Evolutionary conservation across 2,888 invertebrate genomes (phyloP), one percentile per base, ranked within the genome.

Genomic region (Cheilosia vernalis): DNA sequence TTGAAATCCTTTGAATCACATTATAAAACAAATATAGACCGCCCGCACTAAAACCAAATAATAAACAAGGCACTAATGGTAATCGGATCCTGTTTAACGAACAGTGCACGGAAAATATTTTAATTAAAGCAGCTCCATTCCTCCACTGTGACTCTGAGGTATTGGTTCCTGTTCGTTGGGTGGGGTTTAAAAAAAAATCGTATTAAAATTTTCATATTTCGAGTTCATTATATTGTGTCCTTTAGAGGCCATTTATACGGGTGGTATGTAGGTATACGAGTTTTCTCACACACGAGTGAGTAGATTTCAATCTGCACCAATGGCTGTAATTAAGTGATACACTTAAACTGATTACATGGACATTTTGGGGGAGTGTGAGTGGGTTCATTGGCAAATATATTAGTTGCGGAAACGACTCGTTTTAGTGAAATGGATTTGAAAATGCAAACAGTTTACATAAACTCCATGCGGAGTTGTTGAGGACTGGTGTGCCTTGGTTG

Each of bases 21-120:
- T 63, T 33, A 33, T 64, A 19, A 49, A 24, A 40, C 27, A 44
- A 10, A 44, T 27, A 51, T 17, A 17, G 6, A 24, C 61, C 44
- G 13, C 53, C 19, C 30, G 17, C 15, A 33, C 24, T 17, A 72
- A 60, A 51, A n/a, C 30, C 24, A 53, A 53, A 73, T 53, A 55
- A 47, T 44, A 56, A 19, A 47, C 73, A 55, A 21, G 27, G 17
- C 27, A 63, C 44, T 63, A 74, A 74, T 61, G 74, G 40, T 64
- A 74, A 74, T 74, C 55, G 42, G 74, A 56, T 64, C 55, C 13
- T 64, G 64, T 47, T 74, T 24, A 74, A 74, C 63, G 55, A 73
- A 63, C 63, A 64, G 37, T 56, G 47, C 17, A 13, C n/a, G 40
- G 51, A 37, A 63, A 53, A 74, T 64, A 64, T 64, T 74, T 74